phyloP scores from a whole-genome alignment of 1,140 invertebrate genomes.

The Mya arenaria region DNA sequence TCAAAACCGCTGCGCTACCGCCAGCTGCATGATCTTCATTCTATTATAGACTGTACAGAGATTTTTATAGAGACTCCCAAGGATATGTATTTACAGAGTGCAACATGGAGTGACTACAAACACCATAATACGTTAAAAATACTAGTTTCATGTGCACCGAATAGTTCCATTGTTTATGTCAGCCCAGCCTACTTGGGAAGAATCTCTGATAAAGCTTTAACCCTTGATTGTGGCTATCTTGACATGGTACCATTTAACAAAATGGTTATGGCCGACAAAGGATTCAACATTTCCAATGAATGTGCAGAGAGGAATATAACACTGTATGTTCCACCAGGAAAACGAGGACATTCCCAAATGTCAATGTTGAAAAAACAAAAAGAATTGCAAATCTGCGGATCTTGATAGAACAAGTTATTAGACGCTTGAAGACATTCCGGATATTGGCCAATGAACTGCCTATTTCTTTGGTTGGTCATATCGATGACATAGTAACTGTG shows the following conservation, averaged over 20 bases:
- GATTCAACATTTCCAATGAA: constrained; percentile 24
- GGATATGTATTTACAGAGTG: constrained; percentile 37
- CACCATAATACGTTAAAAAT: constrained; percentile 47
- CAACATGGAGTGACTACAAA: constrained; percentile 49
- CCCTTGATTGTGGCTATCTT: constrained; percentile 29
- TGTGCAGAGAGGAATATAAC: constrained; percentile 21
- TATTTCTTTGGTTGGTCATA: constrained; percentile 2
- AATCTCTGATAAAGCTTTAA: constrained; percentile 41
- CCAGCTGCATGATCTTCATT: constrained; percentile 26
- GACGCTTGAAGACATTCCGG: constrained; percentile 45
- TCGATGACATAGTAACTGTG: constrained; percentile 27
- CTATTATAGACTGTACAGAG: constrained; percentile 44
- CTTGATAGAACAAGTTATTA: constrained; percentile 41
- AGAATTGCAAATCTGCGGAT: constrained; percentile 37
- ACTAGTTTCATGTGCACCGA: constrained; percentile 32
- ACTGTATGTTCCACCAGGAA: constrained; percentile 37
- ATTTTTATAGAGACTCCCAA: constrained; percentile 37
- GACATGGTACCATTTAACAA: constrained; percentile 2
- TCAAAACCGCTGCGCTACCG: constrained; percentile 21
- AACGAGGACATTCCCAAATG: constrained; percentile 44
- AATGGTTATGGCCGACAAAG: constrained; percentile 53
- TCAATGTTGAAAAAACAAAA: constrained; percentile 34
- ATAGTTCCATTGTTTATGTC: constrained; percentile 28
- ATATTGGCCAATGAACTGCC: constrained; percentile 36
- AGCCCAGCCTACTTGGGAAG: constrained; percentile 18